These are phyloP conservation scores for Latrodectus hesperus DNA, from an alignment of 2,888 invertebrate genomes.

Conservation along the genomic window DNA sequence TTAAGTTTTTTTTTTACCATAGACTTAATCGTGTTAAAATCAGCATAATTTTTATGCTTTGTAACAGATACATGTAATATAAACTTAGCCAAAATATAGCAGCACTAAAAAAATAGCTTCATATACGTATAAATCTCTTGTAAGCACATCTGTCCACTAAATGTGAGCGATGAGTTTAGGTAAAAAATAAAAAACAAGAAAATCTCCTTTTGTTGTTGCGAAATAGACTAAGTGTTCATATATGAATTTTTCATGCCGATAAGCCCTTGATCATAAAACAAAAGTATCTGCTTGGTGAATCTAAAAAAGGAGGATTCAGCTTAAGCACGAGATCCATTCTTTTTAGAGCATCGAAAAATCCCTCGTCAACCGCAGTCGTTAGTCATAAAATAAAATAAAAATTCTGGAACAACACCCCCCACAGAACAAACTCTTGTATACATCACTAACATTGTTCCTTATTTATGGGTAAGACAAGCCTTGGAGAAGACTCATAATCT, in stretches of 20 bases:
- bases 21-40: too few species aligned
- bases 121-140: too few species aligned
- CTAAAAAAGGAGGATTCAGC: conserved; percentile 15
- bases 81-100: too few species aligned
- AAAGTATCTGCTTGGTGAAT: conserved; percentile 9
- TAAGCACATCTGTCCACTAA: too few species aligned
- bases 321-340: conserved; percentile 15
- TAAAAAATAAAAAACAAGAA: too few species aligned
- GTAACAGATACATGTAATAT: too few species aligned
- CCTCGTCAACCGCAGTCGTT: conserved; percentile 63
- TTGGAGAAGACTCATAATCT: too few species aligned
- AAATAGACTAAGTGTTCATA: conserved; percentile 24
- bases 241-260: conserved; percentile 53
- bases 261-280: conserved; percentile 43
- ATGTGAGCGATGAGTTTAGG: too few species aligned
- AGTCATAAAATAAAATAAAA: conserved; percentile 62
- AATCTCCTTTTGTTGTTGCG: conserved; percentile 14
- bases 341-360: conserved; percentile 43
- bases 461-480: not conserved
- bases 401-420: conserved; percentile 38
- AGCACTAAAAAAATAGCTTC: too few species aligned
- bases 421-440: conserved; percentile 46
- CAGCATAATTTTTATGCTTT: too few species aligned
- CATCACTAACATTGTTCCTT: conserved; percentile 42
- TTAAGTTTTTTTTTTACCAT: too few species aligned